A percentile compares a stretch with the other conserved stretches of the same genome.
These are phyloP conservation scores for Scotopteryx bipunctaria DNA, from an alignment of 2,888 invertebrate genomes.

Conservation along the genomic window DNA sequence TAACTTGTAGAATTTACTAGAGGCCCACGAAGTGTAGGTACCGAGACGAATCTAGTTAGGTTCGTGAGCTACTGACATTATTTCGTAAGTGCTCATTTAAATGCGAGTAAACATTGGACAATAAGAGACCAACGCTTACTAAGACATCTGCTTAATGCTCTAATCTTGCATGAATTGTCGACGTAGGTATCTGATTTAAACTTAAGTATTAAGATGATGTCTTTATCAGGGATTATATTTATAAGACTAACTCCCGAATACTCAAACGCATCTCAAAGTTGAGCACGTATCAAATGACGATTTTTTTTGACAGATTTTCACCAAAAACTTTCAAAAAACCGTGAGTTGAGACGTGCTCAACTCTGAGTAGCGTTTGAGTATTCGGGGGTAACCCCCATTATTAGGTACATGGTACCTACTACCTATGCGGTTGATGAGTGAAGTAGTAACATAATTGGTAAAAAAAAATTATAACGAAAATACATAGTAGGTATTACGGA, in stretches of 20 bases:
- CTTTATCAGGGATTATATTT: slow-evolving; percentile 34
- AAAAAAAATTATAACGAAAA: neutral
- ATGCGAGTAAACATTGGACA: slow-evolving; percentile 62
- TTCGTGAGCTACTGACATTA: slow-evolving; percentile 52
- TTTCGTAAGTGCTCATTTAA: slow-evolving; percentile 62
- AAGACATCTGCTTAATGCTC: slow-evolving; percentile 42
- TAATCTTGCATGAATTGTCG: slow-evolving; percentile 41
- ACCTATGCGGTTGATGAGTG: neutral
- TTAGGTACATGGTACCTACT: neutral
- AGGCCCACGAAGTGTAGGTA: slow-evolving; percentile 36
- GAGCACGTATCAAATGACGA: no score
- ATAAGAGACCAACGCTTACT: slow-evolving; percentile 49
- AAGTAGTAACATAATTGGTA: neutral
- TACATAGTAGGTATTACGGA: neutral
- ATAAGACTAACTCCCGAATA: neutral
- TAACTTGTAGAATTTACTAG: slow-evolving; percentile 43
- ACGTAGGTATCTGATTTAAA: slow-evolving; percentile 35
- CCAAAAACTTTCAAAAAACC: no score
- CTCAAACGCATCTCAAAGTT: no score
- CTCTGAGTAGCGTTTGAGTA: no score
- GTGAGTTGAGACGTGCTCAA: no score
- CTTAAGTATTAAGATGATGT: slow-evolving; percentile 37
- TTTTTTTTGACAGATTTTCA: no score
- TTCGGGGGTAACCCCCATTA: no score
- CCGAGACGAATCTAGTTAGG: slow-evolving; percentile 56